Evolutionary conservation across 2,797 vertebrate genomes (phyloP).

Genomic region (Caiman crocodilus): DNA sequence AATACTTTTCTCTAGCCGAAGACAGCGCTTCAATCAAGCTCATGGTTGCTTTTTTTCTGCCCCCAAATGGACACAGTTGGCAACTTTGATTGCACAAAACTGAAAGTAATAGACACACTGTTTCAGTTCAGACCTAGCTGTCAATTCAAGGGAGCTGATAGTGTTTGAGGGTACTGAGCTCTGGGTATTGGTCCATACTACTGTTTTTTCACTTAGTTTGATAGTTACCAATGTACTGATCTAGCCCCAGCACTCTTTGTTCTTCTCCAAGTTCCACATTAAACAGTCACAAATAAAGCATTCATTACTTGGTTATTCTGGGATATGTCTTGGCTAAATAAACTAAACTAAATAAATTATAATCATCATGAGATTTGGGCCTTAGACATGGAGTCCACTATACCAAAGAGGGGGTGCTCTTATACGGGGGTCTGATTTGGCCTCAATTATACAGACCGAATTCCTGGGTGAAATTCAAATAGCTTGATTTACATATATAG

Average conservation of each 20-base stretch:
- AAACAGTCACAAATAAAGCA: not conserved
- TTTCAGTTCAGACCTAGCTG: not conserved
- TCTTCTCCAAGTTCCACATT: not conserved
- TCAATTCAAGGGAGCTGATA: not conserved
- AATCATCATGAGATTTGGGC: not conserved
- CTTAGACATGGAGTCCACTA: not conserved
- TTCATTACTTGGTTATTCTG: not conserved
- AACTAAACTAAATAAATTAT: not conserved
- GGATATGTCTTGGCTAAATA: not conserved
- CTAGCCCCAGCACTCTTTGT: not conserved
- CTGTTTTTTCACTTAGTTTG: not conserved
- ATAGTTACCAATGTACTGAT: not conserved
- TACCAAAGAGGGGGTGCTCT: too few relatives aligned
- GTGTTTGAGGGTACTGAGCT: not conserved
- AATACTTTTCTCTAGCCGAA: too few relatives aligned
- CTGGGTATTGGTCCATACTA: not conserved
- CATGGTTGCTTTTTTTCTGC: too few relatives aligned
- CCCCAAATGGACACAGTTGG: too few relatives aligned
- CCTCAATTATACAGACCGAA: not conserved
- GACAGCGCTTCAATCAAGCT: too few relatives aligned
- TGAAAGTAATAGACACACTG: not conserved
- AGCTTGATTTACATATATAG: accelerated
- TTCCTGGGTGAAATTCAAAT: not conserved
- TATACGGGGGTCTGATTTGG: accelerated
- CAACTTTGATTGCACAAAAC: not conserved